Evolutionary conservation across 2,888 invertebrate genomes (phyloP), one percentile per base, ranked within the genome.

Genomic region (Acanthosoma haemorrhoidale): DNA sequence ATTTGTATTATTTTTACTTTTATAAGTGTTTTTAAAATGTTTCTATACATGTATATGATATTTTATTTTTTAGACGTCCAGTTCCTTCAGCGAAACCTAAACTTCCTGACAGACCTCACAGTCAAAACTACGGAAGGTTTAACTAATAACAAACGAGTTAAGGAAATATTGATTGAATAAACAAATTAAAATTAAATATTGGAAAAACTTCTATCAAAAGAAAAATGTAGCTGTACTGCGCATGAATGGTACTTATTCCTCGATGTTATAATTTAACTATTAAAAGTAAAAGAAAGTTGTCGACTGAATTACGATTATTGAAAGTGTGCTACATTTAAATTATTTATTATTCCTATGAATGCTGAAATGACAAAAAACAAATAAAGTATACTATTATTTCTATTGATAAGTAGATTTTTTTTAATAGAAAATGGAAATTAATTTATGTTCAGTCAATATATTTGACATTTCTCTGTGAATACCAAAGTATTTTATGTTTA

Each of bases 31-130:
- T n/a, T n/a, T n/a, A n/a, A n/a, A n/a, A n/a, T n/a, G n/a, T n/a
- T n/a, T n/a, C n/a, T n/a, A n/a, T n/a, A n/a, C n/a, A n/a, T n/a
- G n/a, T n/a, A n/a, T n/a, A n/a, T n/a, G n/a, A n/a, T 43, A 1
- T 51, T 25, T 51, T 51, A 13, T 68, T 21, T 70, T 71, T 74
- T 71, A 74, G 74, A 70, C 75, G 74, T 31, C 73, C 74, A 32
- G 72, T 61, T 66, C 59, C 71, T 31, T 66, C 68, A 38, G 69
- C 64, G 16, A 72, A 69, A 21, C 72, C 74, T 25, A 74, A 73
- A 69, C 73, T 75, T 59, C 75, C 72, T 61, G 72, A 74, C 60
- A 70, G 75, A 68, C 73, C 74, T 18, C 72, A 72, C 43, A 73
- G 73, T 29, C 63, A 70, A 58, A 60, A 60, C 6, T 68, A 69